Percentiles rank a stretch among this genome's conserved stretches.
Evolutionary conservation across 2,888 invertebrate genomes (phyloP).

Genomic region (Drosophila maculinotata): DNA sequence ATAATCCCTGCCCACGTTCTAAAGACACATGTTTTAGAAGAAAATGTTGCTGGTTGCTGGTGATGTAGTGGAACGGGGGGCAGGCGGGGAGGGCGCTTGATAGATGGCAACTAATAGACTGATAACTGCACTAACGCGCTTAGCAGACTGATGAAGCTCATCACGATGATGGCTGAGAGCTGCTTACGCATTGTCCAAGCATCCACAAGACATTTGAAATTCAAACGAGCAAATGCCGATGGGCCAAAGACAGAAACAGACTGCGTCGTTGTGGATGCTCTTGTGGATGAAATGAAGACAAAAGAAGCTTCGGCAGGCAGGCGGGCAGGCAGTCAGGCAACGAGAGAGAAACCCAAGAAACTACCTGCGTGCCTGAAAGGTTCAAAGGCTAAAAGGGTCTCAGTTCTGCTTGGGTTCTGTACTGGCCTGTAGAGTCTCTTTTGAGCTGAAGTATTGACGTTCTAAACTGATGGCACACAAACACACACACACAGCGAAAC

Average conservation of each 20-base stretch:
- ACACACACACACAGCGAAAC: constrained; percentile 8
- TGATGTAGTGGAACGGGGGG: neutral
- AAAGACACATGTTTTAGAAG: constrained; percentile 2
- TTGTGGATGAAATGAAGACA: constrained; percentile 52
- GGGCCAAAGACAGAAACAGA: constrained; percentile 1
- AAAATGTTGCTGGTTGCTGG: neutral
- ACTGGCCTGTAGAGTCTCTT: constrained; percentile 26
- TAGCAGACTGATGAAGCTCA: constrained; percentile 50
- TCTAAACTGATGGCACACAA: constrained; percentile 23
- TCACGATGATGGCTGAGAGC: constrained; percentile 38
- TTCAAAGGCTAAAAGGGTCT: constrained; percentile 79
- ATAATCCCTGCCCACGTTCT: constrained; percentile 48
- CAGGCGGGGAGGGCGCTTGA: constrained; percentile 26
- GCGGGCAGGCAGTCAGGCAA: too few relatives aligned
- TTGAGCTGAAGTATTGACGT: constrained; percentile 57
- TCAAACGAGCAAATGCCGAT: constrained; percentile 47
- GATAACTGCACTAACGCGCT: constrained; percentile 77
- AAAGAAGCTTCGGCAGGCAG: constrained; percentile 48
- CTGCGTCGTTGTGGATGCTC: constrained; percentile 8
- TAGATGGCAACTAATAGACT: constrained; percentile 71
- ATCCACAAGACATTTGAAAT: constrained; percentile 69
- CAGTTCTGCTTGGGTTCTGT: constrained; percentile 18
- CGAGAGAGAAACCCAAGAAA: constrained; percentile 12
- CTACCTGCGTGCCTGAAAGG: constrained; percentile 70
- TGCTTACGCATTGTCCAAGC: constrained; percentile 73